A percentile compares a stretch with the other conserved stretches of the same genome.
These are phyloP conservation scores for Apteryx owenii DNA, from an alignment of 2,113 vertebrate genomes.

Conservation along the genomic window DNA sequence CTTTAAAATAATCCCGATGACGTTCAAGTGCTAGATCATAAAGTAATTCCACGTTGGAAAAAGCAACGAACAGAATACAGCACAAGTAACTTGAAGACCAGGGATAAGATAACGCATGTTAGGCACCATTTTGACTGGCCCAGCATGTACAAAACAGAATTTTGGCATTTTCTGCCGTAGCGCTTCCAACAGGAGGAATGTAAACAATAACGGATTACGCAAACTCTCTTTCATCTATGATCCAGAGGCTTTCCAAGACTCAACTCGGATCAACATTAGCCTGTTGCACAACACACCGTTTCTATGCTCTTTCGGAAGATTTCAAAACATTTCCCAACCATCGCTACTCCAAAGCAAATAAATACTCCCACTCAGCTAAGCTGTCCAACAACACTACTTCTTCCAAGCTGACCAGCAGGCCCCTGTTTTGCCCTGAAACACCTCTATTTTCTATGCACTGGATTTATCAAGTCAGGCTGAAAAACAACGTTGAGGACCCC, in stretches of 20 bases:
- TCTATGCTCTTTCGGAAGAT: background rate
- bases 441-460: fast-evolving
- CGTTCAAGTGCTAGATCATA: background rate
- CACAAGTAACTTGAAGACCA: fast-evolving
- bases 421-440: background rate
- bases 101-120: background rate
- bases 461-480: background rate
- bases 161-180: background rate
- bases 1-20: background rate
- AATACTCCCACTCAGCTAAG: background rate
- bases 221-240: background rate
- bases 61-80: background rate
- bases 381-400: background rate
- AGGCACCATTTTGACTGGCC: background rate
- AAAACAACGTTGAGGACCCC: background rate
- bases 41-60: background rate
- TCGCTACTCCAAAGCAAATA: slow-evolving; percentile 52
- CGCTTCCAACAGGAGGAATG: background rate
- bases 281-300: background rate
- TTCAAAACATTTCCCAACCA: slow-evolving; percentile 22
- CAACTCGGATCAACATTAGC: background rate
- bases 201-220: background rate
- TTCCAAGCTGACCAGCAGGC: background rate
- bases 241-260: background rate
- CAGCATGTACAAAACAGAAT: background rate